Conservation (phyloP, 2,888 invertebrate species). For the Ectemnius continuus region DNA sequence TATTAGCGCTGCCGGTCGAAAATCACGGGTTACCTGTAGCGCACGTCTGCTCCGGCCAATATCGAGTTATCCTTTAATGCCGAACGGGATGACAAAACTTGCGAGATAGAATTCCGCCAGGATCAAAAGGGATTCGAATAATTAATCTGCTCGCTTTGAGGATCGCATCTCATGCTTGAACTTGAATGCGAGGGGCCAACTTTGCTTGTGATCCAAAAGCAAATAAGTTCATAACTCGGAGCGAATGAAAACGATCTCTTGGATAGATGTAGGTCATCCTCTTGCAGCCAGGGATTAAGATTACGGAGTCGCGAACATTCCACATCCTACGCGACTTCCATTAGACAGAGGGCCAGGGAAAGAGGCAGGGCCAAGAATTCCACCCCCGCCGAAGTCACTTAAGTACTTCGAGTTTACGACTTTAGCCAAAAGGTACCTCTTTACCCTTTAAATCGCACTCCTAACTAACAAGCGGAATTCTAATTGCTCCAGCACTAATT, state of each 20-base stretch:
- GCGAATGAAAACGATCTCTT: conserved; percentile 15
- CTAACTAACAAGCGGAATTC: conserved; percentile 10
- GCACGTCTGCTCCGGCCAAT: too few relatives aligned
- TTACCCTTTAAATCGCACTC: conserved; percentile 20
- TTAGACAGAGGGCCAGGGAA: neutral
- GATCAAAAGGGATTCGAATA: too few relatives aligned
- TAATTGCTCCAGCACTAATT: conserved; percentile 17
- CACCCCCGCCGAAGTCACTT: neutral
- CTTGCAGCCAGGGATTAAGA: conserved; percentile 3
- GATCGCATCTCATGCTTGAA: too few relatives aligned
- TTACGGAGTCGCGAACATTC: neutral
- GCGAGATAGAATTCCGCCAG: too few relatives aligned
- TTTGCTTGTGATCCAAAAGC: conserved; percentile 8
- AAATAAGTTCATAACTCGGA: conserved; percentile 25
- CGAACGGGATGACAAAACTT: too few relatives aligned
- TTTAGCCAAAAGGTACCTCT: conserved; percentile 1
- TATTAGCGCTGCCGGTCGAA: too few relatives aligned
- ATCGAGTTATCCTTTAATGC: too few relatives aligned
- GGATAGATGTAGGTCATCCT: conserved; percentile 2
- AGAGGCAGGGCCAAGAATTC: neutral
- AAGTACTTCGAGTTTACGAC: conserved; percentile 21
- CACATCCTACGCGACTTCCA: neutral
- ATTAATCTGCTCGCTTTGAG: too few relatives aligned
- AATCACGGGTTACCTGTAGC: too few relatives aligned
- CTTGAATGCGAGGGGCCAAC: too few relatives aligned